Evolutionary conservation across 1,140 invertebrate genomes (phyloP).

Genomic region (Drosophila equinoxialis): DNA sequence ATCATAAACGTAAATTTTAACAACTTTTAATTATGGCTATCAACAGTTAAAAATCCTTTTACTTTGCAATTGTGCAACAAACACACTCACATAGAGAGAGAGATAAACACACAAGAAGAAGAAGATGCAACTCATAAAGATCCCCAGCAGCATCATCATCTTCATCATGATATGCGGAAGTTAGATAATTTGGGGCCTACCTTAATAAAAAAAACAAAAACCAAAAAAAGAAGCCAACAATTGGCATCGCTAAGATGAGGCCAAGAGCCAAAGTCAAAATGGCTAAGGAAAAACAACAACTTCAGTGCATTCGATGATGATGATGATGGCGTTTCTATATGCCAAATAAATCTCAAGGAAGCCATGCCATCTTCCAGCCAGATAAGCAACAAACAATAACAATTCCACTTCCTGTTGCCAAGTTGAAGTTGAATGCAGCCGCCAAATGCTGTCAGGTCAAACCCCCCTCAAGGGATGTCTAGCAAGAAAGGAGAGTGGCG

Average conservation of each 20-base stretch:
- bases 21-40: slow-evolving; percentile 51
- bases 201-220: slow-evolving; percentile 2
- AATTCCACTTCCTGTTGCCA: slow-evolving; percentile 71
- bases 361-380: slow-evolving; percentile 44
- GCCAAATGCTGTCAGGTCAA: slow-evolving; percentile 16
- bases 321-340: slow-evolving; percentile 47
- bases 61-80: slow-evolving; percentile 9
- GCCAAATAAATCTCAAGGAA: slow-evolving; percentile 81
- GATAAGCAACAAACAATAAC: slow-evolving; percentile 74
- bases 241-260: slow-evolving; percentile 41
- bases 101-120: not conserved
- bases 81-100: not conserved
- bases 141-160: slow-evolving; percentile 4
- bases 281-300: slow-evolving; percentile 25
- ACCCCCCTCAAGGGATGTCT: slow-evolving; percentile 8
- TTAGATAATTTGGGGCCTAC: slow-evolving; percentile 57
- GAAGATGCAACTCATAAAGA: slow-evolving; percentile 74
- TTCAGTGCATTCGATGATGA: slow-evolving; percentile 41
- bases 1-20: slow-evolving; percentile 50
- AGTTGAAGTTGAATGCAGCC: slow-evolving; percentile 68
- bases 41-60: not conserved
- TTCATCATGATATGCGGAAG: slow-evolving; percentile 63
- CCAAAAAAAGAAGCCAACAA: slow-evolving; percentile 18
- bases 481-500: not conserved
- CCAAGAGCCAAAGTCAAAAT: slow-evolving; percentile 58